phyloP scores from a whole-genome alignment of 92 coral and sea anemone species.

The Palythoa grandis region DNA sequence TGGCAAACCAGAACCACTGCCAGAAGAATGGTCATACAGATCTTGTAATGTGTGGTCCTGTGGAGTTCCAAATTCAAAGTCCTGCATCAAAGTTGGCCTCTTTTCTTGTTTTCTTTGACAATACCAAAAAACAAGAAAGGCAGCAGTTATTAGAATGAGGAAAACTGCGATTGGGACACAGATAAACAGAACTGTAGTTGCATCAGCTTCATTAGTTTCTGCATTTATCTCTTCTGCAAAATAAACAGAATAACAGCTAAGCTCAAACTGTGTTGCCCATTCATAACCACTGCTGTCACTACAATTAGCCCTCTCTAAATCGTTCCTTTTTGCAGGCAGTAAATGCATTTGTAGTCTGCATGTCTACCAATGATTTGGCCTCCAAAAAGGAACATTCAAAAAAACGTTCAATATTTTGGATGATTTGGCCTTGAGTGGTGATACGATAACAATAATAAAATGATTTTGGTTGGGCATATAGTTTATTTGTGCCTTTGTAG shows the following conservation, averaged over 20 bases:
- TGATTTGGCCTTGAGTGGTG: no score
- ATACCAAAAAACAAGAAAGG: conserved; percentile 53
- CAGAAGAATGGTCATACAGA: conserved; percentile 67
- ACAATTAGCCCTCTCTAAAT: no score
- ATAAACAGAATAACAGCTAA: neutral
- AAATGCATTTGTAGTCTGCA: no score
- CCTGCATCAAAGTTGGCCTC: conserved; percentile 48
- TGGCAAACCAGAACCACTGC: conserved; percentile 87
- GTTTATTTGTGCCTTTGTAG: no score
- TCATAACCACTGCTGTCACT: no score
- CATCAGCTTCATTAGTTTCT: conserved; percentile 24
- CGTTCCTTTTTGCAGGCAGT: no score
- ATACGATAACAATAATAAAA: no score
- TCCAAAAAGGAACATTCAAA: no score
- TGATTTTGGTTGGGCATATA: no score
- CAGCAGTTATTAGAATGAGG: conserved; percentile 40
- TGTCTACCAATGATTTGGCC: no score
- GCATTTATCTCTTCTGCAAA: neutral
- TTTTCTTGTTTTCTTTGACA: conserved; percentile 50
- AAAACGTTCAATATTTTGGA: no score
- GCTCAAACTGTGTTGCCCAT: no score
- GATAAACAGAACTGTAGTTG: conserved; percentile 53
- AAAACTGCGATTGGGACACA: conserved; percentile 60
- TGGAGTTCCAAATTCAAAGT: conserved; percentile 38
- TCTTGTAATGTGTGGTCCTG: conserved; percentile 51